Evolutionary conservation across 2,113 vertebrate species (phyloP), one percentile per base, ranked within the genome.

Genomic region (Silurus asotus): DNA sequence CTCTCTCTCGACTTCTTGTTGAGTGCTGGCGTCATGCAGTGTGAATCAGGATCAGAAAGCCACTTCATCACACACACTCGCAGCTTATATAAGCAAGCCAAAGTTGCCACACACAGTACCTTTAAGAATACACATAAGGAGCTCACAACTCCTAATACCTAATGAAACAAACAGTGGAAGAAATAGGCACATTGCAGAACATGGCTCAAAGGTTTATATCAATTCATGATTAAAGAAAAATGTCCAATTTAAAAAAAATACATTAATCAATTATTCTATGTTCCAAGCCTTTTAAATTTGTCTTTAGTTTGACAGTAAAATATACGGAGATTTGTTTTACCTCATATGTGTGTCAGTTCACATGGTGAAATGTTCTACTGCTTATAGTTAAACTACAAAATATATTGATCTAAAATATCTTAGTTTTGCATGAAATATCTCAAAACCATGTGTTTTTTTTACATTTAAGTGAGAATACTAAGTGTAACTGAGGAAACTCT

Each of bases 21-120:
- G 80, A 82, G 85, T 76, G 86, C 72, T 83, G 86, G 69, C 70
- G 70, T 88, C 92, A 92, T 87, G 88, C 90, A 65, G 86, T 56
- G 86, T 87, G 81, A 87, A 83, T 87, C 86, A 82, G 80, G 81
- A 83, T 83, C 80, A 76, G 70, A 87, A 70, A 87, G 61, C 80
- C 61, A 87, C 86, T 87, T 87, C 64, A 87, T 82, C 84, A 72
- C 49, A 82, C 84, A 72, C 76, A 81, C 53, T 61, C 20, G 8
- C 28, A 13, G 25, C 69, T 72, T 74, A 86, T 53, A 82, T 49
- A 25, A 65, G 51, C 59, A 82, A 11, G 25, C 67, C 58, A 62
- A 82, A 65, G 37, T 55, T 64, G 49, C 7, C 11, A 81, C 61
- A 48, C 61, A 81, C 15, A 76, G 61, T 77, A 58, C 49, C 28